phyloP scores from a whole-genome alignment of 1,140 invertebrate species.

The Saccostrea echinata region DNA sequence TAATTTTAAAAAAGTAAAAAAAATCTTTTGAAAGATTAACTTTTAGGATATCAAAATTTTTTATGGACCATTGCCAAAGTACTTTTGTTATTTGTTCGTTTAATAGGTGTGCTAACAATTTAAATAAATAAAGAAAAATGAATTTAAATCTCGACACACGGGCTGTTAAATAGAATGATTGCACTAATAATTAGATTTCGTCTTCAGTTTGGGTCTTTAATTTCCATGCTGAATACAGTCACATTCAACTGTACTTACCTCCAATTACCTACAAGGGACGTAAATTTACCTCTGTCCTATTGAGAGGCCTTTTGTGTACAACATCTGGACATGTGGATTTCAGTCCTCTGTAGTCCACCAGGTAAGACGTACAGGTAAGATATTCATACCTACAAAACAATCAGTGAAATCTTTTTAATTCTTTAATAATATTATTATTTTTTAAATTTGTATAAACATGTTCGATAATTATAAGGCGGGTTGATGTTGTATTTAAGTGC shows the following conservation, averaged over 20 bases:
- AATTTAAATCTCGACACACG: constrained; percentile 29
- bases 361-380: not conserved
- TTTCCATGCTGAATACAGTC: not conserved
- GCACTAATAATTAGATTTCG: constrained; percentile 1
- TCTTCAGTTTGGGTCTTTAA: constrained; percentile 7
- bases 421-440: too few species aligned
- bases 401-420: not conserved
- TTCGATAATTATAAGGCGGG: not conserved
- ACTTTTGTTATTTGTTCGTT: not conserved
- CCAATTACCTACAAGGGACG: not conserved
- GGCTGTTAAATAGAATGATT: constrained; percentile 9
- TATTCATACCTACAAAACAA: not conserved
- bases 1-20: too few species aligned
- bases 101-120: constrained; percentile 12
- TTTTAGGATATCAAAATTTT: not conserved
- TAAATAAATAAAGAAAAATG: constrained; percentile 14
- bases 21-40: too few species aligned
- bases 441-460: not conserved
- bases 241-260: not conserved
- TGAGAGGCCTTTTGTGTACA: not conserved
- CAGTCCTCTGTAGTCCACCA: not conserved
- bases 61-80: not conserved
- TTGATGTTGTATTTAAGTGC: not conserved
- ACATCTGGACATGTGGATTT: not conserved
- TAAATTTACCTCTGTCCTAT: not conserved